Evolutionary conservation across 2,888 invertebrate species (phyloP).

Genomic region (Eremobia ochroleuca): DNA sequence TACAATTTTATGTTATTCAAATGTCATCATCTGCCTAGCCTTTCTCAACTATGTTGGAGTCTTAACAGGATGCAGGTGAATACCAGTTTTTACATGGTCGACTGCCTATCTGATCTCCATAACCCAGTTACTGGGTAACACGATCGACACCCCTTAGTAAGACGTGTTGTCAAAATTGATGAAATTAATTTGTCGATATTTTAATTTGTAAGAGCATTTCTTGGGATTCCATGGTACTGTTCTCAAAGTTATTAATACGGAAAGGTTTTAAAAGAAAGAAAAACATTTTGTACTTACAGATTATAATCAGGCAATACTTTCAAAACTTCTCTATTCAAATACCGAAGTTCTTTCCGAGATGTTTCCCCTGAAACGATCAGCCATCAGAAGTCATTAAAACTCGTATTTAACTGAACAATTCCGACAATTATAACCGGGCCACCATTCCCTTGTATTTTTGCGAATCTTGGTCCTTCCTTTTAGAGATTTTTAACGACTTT

Average conservation of each 20-base stretch:
- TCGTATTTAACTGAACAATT: slow-evolving; percentile 71
- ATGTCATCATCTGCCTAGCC: background rate
- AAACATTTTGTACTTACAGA: slow-evolving; percentile 14
- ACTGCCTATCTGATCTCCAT: background rate
- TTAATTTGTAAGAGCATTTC: background rate
- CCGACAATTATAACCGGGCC: slow-evolving; percentile 61
- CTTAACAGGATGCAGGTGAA: background rate
- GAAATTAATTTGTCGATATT: background rate
- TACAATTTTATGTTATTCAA: background rate
- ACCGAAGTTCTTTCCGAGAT: slow-evolving; percentile 18
- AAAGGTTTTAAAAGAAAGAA: background rate
- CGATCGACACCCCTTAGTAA: background rate
- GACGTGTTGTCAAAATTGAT: background rate
- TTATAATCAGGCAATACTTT: slow-evolving; percentile 21
- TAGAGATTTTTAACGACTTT: slow-evolving; percentile 65
- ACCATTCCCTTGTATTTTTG: slow-evolving; percentile 51
- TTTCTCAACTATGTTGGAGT: background rate
- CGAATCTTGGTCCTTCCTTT: slow-evolving; percentile 48
- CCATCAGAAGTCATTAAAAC: slow-evolving; percentile 74
- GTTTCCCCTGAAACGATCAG: slow-evolving; percentile 66
- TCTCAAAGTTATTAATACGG: background rate
- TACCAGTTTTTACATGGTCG: background rate
- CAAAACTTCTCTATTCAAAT: slow-evolving; percentile 22
- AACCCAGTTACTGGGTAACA: background rate
- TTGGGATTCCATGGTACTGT: background rate